Conservation (phyloP, 2,113 vertebrate species). For the Carettochelys insculpta region DNA sequence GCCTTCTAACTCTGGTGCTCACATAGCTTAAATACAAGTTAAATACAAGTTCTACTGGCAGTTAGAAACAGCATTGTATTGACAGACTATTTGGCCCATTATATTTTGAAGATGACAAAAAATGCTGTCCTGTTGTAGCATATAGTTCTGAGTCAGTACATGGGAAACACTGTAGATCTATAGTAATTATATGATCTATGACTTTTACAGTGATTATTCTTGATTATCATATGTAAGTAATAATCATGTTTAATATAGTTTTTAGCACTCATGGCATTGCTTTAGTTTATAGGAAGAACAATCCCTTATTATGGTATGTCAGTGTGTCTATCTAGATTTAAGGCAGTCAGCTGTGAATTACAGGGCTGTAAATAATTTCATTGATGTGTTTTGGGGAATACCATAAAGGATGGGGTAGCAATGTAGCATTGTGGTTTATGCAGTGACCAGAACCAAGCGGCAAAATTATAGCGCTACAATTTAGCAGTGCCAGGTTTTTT, state of each 20-base stretch:
- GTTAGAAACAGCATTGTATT: neutral
- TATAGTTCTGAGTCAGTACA: neutral
- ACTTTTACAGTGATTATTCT: neutral
- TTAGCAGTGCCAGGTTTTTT: neutral
- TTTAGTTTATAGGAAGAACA: rapidly evolving
- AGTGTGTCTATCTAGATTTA: neutral
- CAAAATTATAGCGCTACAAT: neutral
- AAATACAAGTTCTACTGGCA: neutral
- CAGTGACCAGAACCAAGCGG: neutral
- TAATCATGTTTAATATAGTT: neutral
- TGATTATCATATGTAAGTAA: neutral
- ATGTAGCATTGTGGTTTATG: neutral
- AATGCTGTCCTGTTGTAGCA: neutral
- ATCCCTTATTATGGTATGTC: neutral
- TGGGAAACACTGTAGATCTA: neutral
- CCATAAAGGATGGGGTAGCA: neutral
- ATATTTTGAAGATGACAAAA: neutral
- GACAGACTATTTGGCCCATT: neutral
- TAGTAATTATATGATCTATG: neutral
- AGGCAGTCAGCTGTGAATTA: neutral
- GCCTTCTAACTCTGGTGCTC: neutral
- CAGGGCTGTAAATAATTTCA: neutral
- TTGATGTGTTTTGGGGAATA: neutral
- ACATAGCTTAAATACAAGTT: neutral
- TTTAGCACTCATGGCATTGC: neutral